Percentiles rank a stretch among this genome's conserved stretches.
Evolutionary conservation across 2,888 invertebrate species (phyloP).

Genomic region (Eretmocerus hayati): DNA sequence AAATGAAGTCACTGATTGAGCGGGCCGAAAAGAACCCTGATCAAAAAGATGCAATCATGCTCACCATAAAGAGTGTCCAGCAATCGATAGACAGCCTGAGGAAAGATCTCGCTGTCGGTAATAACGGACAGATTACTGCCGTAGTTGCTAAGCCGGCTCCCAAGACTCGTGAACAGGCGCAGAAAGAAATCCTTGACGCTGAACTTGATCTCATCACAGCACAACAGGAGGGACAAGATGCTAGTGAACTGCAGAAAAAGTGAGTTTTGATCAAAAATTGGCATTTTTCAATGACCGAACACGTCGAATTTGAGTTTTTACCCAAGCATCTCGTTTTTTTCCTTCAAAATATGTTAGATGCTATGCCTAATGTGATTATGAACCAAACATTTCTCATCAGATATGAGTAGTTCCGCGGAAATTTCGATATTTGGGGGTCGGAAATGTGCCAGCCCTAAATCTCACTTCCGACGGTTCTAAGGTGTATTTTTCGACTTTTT

Average conservation of each 20-base stretch:
- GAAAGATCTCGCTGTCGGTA: slow-evolving; percentile 55
- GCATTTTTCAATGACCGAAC: too few relatives aligned
- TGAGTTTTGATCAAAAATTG: slow-evolving; percentile 3
- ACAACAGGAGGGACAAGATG: slow-evolving; percentile 82
- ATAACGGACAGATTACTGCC: slow-evolving; percentile 48
- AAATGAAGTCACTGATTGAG: slow-evolving; percentile 77
- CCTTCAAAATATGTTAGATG: too few relatives aligned
- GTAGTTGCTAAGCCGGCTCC: slow-evolving; percentile 49
- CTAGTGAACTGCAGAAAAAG: slow-evolving; percentile 70
- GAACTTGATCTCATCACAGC: slow-evolving; percentile 86
- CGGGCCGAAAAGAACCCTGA: slow-evolving; percentile 73
- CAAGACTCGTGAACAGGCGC: slow-evolving; percentile 72
- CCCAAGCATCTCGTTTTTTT: too few relatives aligned
- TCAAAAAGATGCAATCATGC: slow-evolving; percentile 68
- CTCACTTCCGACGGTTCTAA: too few relatives aligned
- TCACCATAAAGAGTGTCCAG: slow-evolving; percentile 75
- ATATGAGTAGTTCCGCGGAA: too few relatives aligned
- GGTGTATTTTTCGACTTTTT: too few relatives aligned
- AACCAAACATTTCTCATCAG: too few relatives aligned
- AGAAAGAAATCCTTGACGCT: slow-evolving; percentile 83
- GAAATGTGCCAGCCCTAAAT: too few relatives aligned
- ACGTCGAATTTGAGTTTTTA: too few relatives aligned
- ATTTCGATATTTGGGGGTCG: too few relatives aligned
- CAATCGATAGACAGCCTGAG: slow-evolving; percentile 74
- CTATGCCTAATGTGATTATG: too few relatives aligned